Evolutionary conservation across 2,113 vertebrate species (phyloP).

Genomic region (Anhinga anhinga): DNA sequence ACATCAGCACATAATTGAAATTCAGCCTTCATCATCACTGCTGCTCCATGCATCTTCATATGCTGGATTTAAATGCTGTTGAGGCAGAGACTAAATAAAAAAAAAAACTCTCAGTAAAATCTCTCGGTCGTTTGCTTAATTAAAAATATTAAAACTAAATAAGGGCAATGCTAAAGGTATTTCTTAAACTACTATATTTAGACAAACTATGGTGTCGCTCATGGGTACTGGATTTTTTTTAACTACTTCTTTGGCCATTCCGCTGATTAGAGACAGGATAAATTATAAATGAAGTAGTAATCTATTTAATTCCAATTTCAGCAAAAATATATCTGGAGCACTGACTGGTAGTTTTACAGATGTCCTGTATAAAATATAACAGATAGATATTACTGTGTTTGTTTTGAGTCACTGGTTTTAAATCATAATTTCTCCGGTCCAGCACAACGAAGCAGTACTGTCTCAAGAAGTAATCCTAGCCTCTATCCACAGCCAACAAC

Average conservation of each 20-base stretch:
- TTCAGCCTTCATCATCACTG: slow-evolving; percentile 86
- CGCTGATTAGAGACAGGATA: not conserved
- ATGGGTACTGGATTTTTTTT: not conserved
- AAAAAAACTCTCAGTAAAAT: too few relatives aligned
- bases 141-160: not conserved
- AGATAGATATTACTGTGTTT: not conserved
- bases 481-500: not conserved
- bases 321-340: not conserved
- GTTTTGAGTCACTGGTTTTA: not conserved
- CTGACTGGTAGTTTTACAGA: not conserved
- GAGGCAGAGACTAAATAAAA: slow-evolving; percentile 70
- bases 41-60: slow-evolving; percentile 94
- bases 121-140: not conserved
- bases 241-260: not conserved
- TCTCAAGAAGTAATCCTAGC: not conserved
- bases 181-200: not conserved
- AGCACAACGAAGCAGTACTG: not conserved
- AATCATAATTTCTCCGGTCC: not conserved
- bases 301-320: not conserved
- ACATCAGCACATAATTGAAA: not conserved
- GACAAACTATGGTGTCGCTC: not conserved
- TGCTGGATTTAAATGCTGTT: slow-evolving; percentile 76
- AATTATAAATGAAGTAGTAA: not conserved
- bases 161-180: not conserved
- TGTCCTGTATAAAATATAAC: not conserved